A percentile compares a stretch with the other conserved stretches of the same genome.
These are phyloP conservation scores for Hyperoodon ampullatus DNA, from an alignment of 2,113 vertebrate genomes.

Conservation along the genomic window DNA sequence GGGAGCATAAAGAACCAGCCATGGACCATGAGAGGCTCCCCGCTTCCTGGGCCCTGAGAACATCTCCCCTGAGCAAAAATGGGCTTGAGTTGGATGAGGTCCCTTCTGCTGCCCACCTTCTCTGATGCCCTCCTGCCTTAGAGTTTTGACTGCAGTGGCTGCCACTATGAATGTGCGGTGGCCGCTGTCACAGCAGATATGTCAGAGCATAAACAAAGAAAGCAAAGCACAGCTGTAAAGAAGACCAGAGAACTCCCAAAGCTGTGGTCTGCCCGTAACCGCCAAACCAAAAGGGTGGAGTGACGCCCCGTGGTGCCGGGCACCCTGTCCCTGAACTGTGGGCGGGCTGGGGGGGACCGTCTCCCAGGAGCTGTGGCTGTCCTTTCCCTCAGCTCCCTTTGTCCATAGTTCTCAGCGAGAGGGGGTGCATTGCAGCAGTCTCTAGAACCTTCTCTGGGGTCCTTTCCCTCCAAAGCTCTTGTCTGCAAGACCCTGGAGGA, in stretches of 20 bases:
- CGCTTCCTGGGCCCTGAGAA: not conserved
- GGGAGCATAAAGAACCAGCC: not conserved
- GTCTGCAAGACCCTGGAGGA: not conserved
- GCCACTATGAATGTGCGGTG: not conserved
- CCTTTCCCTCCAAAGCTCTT: not conserved
- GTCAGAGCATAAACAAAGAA: not conserved
- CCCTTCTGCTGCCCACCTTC: not conserved
- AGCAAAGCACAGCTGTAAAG: not conserved
- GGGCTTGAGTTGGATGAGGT: not conserved
- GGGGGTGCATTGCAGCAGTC: not conserved
- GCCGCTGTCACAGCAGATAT: fast-evolving
- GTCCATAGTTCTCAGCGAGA: not conserved
- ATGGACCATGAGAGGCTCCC: not conserved
- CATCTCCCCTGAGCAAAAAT: not conserved
- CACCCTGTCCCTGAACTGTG: not conserved
- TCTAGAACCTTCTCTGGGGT: not conserved
- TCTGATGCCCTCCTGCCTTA: not conserved
- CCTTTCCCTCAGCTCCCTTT: not conserved
- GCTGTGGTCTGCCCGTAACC: not conserved
- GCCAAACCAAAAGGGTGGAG: not conserved
- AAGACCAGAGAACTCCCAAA: not conserved
- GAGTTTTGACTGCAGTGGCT: too few relatives aligned
- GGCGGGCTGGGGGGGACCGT: too few relatives aligned
- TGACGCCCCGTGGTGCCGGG: fast-evolving
- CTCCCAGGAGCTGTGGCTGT: not conserved